phyloP scores from a whole-genome alignment of 2,113 vertebrate species.

The Mustela lutreola region DNA sequence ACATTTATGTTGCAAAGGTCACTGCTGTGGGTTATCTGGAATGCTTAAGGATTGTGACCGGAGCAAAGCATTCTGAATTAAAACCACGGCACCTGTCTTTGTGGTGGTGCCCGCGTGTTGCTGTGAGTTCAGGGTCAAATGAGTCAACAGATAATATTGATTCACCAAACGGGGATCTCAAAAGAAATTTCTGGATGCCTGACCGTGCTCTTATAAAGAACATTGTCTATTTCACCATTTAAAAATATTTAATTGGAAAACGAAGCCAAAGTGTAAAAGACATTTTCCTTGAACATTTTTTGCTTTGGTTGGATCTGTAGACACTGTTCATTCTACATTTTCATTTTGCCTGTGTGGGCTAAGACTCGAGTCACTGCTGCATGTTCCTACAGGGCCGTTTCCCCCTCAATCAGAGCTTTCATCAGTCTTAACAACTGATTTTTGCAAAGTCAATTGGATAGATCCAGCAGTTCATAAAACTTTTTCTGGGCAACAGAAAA shows the following conservation, averaged over 20 bases:
- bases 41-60: rapidly evolving
- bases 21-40: rapidly evolving
- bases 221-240: background rate
- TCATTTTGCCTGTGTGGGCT: background rate
- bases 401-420: background rate
- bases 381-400: background rate
- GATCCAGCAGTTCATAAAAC: conserved; percentile 21
- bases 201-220: background rate
- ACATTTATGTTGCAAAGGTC: background rate
- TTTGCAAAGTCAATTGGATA: background rate
- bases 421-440: conserved; percentile 37
- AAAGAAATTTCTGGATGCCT: background rate
- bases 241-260: background rate
- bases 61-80: rapidly evolving
- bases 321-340: background rate
- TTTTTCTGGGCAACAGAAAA: background rate
- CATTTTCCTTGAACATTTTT: background rate
- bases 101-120: rapidly evolving
- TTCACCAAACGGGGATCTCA: background rate
- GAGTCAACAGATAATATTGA: background rate
- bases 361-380: background rate
- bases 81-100: rapidly evolving
- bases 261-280: background rate
- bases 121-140: background rate
- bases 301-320: background rate